Percentiles rank a stretch among this genome's conserved stretches.
Evolutionary conservation across 2,113 vertebrate genomes (phyloP).

Genomic region (Neodon shergylaensis): DNA sequence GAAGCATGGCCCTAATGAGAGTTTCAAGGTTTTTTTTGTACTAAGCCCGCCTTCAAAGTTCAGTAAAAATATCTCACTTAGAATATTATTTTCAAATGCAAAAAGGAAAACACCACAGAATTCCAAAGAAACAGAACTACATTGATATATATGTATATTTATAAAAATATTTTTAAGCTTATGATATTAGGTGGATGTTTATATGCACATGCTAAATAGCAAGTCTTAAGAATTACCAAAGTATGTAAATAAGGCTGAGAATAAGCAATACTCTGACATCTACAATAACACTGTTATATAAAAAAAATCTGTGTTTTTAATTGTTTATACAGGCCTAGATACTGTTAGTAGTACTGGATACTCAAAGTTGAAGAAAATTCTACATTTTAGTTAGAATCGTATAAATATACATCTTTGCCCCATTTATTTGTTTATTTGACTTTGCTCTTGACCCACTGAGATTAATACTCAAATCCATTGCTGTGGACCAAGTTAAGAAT

Average conservation of each 20-base stretch:
- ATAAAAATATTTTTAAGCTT: slow-evolving; percentile 34
- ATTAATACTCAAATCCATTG: not conserved
- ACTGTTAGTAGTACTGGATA: not conserved
- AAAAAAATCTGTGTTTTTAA: slow-evolving; percentile 7
- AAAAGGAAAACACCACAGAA: slow-evolving; percentile 24
- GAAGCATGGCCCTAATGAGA: not conserved
- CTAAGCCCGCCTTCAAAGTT: not conserved
- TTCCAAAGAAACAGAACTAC: not conserved
- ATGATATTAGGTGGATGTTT: not conserved
- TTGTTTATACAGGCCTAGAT: not conserved
- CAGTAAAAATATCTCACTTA: slow-evolving; percentile 30
- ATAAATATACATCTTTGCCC: not conserved
- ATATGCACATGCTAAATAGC: slow-evolving; percentile 46
- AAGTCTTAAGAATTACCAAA: slow-evolving; percentile 33
- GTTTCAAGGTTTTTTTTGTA: not conserved
- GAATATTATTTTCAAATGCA: slow-evolving; percentile 42
- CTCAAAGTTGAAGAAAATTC: slow-evolving; percentile 18
- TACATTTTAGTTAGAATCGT: slow-evolving; percentile 1
- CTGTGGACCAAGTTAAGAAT: not conserved
- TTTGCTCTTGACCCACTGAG: not conserved
- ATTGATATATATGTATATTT: not conserved
- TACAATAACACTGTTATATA: not conserved
- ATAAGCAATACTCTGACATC: slow-evolving; percentile 9
- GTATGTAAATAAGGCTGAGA: not conserved
- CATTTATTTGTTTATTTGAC: not conserved